These are phyloP conservation scores for Euura lappo DNA, from an alignment of 1,140 invertebrate genomes.

Conservation along the genomic window DNA sequence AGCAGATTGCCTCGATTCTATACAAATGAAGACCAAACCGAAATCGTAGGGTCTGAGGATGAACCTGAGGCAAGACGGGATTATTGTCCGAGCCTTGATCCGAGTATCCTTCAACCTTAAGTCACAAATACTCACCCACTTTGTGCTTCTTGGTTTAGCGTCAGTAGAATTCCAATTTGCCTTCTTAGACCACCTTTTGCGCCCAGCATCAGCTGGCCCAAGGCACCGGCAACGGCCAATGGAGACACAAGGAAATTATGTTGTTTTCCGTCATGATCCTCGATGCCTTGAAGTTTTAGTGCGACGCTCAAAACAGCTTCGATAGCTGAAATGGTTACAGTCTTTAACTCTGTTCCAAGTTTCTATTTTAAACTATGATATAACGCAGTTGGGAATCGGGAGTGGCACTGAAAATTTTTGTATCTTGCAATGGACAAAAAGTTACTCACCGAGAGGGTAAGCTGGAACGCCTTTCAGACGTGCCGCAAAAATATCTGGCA, in stretches of 20 bases:
- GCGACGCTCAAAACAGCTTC: slow-evolving; percentile 12
- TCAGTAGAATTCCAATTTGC: not conserved
- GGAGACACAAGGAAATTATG: slow-evolving; percentile 7
- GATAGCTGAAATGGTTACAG: not conserved
- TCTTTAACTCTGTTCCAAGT: too few relatives aligned
- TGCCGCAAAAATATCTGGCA: not conserved
- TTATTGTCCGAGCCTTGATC: too few relatives aligned
- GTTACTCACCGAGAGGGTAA: not conserved
- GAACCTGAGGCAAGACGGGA: too few relatives aligned
- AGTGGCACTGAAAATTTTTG: too few relatives aligned
- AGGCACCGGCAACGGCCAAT: not conserved
- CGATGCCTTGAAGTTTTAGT: slow-evolving; percentile 1
- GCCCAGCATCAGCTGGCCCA: slow-evolving; percentile 11
- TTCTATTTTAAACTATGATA: too few relatives aligned
- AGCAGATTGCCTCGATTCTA: too few relatives aligned
- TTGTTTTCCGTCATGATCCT: not conserved
- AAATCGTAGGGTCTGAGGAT: too few relatives aligned
- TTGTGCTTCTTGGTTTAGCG: not conserved
- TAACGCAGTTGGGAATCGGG: too few relatives aligned
- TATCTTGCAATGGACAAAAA: too few relatives aligned
- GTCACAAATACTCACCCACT: not conserved
- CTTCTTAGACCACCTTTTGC: not conserved
- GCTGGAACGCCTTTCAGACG: not conserved
- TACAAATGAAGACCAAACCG: too few relatives aligned
- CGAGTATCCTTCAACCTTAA: not conserved